phyloP scores from a whole-genome alignment of 2,888 invertebrate genomes.

The Antheraea yamamai region DNA sequence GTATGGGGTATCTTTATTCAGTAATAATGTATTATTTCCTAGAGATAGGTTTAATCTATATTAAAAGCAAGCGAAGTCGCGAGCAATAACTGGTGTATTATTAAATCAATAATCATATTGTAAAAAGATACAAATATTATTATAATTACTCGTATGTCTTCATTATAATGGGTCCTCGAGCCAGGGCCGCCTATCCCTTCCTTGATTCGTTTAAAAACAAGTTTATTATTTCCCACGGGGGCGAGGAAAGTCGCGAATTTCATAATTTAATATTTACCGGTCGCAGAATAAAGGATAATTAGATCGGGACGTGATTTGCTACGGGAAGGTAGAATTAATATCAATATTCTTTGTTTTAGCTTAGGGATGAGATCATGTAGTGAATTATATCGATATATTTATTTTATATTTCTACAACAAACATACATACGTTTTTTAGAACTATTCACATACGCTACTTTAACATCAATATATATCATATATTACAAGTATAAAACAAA shows the following conservation, averaged over 20 bases:
- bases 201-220: conserved; percentile 74
- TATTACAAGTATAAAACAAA: too few relatives aligned
- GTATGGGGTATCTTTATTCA: too few relatives aligned
- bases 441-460: not conserved
- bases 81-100: not conserved
- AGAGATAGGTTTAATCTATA: too few relatives aligned
- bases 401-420: not conserved
- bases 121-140: not conserved
- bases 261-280: conserved; percentile 78
- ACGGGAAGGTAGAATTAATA: conserved; percentile 77
- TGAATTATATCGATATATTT: not conserved
- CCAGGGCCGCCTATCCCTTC: conserved; percentile 42
- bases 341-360: conserved; percentile 76
- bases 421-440: not conserved
- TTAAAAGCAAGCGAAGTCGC: too few relatives aligned
- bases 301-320: conserved; percentile 79
- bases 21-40: too few relatives aligned
- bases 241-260: conserved; percentile 66
- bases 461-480: not conserved
- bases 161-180: conserved; percentile 22
- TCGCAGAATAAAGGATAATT: conserved; percentile 76
- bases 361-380: conserved; percentile 45
- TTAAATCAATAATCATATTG: not conserved
- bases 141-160: conserved; percentile 24
- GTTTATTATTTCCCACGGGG: conserved; percentile 74